Conservation (phyloP, 2,797 vertebrate genomes). For the Cuniculus paca region DNA sequence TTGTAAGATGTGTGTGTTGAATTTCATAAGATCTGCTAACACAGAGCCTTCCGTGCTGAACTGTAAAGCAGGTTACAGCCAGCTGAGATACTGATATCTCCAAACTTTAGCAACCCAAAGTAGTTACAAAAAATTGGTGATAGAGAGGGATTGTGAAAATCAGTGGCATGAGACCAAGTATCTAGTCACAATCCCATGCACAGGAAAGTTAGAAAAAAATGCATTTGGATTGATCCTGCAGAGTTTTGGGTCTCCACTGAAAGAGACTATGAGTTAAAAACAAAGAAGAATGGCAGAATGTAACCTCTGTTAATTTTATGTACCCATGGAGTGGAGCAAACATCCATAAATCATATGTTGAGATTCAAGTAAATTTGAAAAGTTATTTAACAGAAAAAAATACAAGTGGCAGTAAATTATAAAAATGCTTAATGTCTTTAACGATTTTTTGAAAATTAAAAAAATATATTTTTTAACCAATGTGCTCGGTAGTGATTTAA, state of each 20-base stretch:
- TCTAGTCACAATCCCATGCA: background rate
- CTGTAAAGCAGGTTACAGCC: background rate
- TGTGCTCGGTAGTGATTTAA: background rate
- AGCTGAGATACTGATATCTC: background rate
- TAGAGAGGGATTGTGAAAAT: background rate
- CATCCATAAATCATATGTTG: background rate
- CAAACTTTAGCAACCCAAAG: background rate
- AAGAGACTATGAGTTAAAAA: slow-evolving; percentile 15
- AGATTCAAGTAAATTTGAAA: background rate
- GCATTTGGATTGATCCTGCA: background rate
- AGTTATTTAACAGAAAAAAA: background rate
- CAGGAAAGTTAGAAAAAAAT: background rate
- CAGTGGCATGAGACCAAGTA: background rate
- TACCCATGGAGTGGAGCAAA: background rate
- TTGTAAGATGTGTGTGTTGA: background rate
- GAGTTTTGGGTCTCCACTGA: background rate
- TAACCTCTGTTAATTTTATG: background rate
- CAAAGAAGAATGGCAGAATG: background rate
- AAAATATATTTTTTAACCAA: background rate
- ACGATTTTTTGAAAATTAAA: background rate
- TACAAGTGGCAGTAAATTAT: background rate
- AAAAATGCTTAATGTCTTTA: background rate
- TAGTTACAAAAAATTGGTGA: background rate
- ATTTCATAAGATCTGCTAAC: background rate
- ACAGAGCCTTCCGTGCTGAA: background rate